These are phyloP conservation scores for Rotaria macrura DNA, from an alignment of 2,888 invertebrate species.

Conservation along the genomic window DNA sequence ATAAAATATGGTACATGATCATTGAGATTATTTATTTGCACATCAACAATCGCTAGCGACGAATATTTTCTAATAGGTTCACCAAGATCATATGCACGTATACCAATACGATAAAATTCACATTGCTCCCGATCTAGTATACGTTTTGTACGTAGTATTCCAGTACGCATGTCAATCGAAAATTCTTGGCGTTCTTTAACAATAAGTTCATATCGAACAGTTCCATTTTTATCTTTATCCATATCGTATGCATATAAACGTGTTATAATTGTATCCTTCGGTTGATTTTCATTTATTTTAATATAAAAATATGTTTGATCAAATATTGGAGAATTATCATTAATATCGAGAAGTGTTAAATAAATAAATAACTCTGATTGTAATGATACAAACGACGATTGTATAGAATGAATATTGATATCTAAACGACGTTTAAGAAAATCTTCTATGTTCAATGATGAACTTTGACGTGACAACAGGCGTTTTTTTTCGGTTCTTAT, in stretches of 20 bases:
- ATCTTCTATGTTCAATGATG: not conserved
- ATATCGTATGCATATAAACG: not conserved
- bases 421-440: not conserved
- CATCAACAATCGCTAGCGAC: not conserved
- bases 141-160: not conserved
- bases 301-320: not conserved
- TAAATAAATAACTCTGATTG: not conserved
- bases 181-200: not conserved
- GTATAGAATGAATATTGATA: not conserved
- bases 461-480: not conserved
- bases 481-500: not conserved
- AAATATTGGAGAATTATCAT: not conserved
- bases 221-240: slow-evolving; percentile 12
- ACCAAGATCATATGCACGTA: slow-evolving; percentile 10
- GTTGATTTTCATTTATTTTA: not conserved
- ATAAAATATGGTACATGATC: slow-evolving; percentile 13
- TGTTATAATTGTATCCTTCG: not conserved
- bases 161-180: not conserved
- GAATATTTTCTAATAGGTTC: not conserved
- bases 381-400: not conserved
- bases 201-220: not conserved
- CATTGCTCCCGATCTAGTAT: not conserved
- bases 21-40: not conserved
- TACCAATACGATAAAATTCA: not conserved
- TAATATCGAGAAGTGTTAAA: not conserved